Evolutionary conservation across 2,888 invertebrate genomes (phyloP), one percentile per base, ranked within the genome.

Genomic region (Meteorus colon): DNA sequence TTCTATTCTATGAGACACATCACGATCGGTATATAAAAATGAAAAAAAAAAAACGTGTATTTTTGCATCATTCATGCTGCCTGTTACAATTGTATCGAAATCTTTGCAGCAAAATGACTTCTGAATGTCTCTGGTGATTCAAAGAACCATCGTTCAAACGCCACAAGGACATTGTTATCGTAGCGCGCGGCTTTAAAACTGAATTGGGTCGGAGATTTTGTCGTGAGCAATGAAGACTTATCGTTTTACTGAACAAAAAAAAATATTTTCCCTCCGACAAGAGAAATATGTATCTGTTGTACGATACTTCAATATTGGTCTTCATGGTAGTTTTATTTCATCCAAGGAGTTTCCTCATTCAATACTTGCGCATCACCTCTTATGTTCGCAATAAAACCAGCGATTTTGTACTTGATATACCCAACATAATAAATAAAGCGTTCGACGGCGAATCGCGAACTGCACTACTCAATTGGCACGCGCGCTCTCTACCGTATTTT

Each of bases 371-470:
- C 14, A 14, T 24, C 24, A 27, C 24, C 14, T 8, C 48, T 45
- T 27, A 45, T 67, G 67, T 67, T 67, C 29, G 48, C 29, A 67
- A 16, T 67, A 67, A 67, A 48, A 67, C 45, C 45, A 45, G 45
- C 66, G 45, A 66, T 41, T 67, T 67, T 24, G 8, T 24, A 19
- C 48, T 67, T 29, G 67, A 67, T 45, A 27, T 48, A 48, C 14
- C 24, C 37, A 67, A 67, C 45, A 67, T 12, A 48, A 48, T 67
- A 48, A 67, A 48, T 67, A 45, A 48, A 29, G 45, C 48, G 48
- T 48, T 67, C 48, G 67, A 48, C 67, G 34, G 65, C 37, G 65
- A 65, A 65, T 65, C 65, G 65, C 65, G 37, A 31, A 62, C 62
- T 31, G 62, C 29, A 62, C 14, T 62, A 62, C 45, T 48, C 48